Conservation (phyloP, 2,113 vertebrate genomes). For the Periophthalmus modestus region DNA sequence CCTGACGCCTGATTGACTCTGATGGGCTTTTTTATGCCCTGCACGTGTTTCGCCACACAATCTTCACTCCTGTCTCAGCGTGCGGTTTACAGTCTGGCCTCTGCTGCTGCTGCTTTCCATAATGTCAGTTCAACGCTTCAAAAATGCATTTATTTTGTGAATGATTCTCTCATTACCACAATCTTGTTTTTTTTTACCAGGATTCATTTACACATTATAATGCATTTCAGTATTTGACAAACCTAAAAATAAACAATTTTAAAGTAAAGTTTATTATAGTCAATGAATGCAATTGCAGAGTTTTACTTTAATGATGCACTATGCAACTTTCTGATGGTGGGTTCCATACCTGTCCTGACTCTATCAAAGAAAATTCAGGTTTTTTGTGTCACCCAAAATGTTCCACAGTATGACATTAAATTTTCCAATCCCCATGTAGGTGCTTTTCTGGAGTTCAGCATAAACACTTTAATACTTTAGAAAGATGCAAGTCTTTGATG, state of each 20-base stretch:
- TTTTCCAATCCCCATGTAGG: too few species aligned
- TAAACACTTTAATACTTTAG: too few species aligned
- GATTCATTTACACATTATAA: slow-evolving; percentile 51
- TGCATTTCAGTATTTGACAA: slow-evolving; percentile 22
- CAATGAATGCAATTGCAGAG: slow-evolving; percentile 57
- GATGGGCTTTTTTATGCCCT: slow-evolving; percentile 72
- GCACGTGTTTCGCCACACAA: slow-evolving; percentile 66
- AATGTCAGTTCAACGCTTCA: slow-evolving; percentile 49
- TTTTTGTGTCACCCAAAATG: too few species aligned
- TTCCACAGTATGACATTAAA: too few species aligned
- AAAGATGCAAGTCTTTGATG: too few species aligned
- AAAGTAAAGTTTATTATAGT: slow-evolving; percentile 51
- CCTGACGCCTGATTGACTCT: slow-evolving; percentile 74
- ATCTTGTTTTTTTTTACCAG: slow-evolving; percentile 26
- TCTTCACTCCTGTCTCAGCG: slow-evolving; percentile 58
- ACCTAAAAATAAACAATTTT: slow-evolving; percentile 31
- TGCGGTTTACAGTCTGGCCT: slow-evolving; percentile 36
- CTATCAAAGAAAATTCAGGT: too few species aligned
- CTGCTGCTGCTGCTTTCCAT: slow-evolving; percentile 41
- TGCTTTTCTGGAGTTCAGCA: too few species aligned
- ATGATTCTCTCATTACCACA: slow-evolving; percentile 45
- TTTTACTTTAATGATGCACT: neutral
- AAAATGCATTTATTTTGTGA: slow-evolving; percentile 40
- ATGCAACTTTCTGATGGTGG: too few species aligned
- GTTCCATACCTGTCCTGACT: too few species aligned